Evolutionary conservation across 2,888 invertebrate genomes (phyloP), one percentile per base, ranked within the genome.

Genomic region (Hemithea aestivaria): DNA sequence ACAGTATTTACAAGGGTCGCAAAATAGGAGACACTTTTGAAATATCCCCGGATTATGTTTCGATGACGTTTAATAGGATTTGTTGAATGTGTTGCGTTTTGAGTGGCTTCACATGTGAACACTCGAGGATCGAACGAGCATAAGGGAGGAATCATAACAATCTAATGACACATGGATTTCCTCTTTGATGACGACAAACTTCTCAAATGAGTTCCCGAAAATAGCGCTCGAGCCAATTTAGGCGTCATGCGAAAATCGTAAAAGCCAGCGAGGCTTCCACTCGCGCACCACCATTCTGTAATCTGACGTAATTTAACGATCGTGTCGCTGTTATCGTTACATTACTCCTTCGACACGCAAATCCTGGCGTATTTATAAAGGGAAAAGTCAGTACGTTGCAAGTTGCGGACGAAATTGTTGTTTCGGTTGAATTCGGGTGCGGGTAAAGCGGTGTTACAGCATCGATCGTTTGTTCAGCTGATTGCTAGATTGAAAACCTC

Each of bases 181-280:
- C 61, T 62, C 66, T 73, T 69, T 74, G 74, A 79, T 73, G 78
- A 78, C 70, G 57, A 52, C 58, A 70, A 78, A 82, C 70, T 83
- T 80, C 68, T 61, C 60, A 72, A 78, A 79, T 74, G 71, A 73
- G 73, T 68, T 75, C 61, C 66, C 58, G 66, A 71, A 70, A 70
- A 76, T 73, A 72, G 70, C 66, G 65, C 68, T 61, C 55, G 49
- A 60, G 61, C 68, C 72, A 70, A 78, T 75, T 73, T 66, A 64
- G 60, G 64, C 73, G 73, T 71, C 78, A 73, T 78, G 73, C 70
- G 62, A 73, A 78, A 70, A 73, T 79, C 81, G 76, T 83, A 81
- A 84, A 83, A 80, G 64, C 71, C 56, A 59, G 36, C 29, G 36
- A 35, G 40, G 30, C 43, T 47, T 63, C 63, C 62, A 67, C 62